Evolutionary conservation across 2,888 invertebrate species (phyloP), one percentile per base, ranked within the genome.

Genomic region (Strigamia transsilvanica): DNA sequence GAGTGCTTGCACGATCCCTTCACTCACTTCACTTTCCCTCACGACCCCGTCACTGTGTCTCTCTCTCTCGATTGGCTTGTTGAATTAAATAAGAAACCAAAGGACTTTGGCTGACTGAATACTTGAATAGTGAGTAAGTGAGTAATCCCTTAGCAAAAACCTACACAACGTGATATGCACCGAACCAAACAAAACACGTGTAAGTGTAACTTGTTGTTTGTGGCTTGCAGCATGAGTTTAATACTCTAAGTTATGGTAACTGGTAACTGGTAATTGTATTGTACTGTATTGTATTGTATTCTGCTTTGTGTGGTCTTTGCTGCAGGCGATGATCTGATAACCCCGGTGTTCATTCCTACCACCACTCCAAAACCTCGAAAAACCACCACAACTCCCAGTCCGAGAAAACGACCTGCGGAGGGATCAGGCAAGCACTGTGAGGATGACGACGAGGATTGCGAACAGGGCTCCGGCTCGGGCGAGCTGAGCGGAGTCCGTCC

Each of bases 341-440:
- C 96, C 0, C 96, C 97, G 0, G 95, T 97, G 0, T 96, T 95
- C 87, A 93, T 95, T 15, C 94, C 95, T 0, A 93, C 95, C 1
- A 93, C 95, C 2, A 93, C 93, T 42, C 90, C 84, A 84, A 82
- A 87, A 86, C 84, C 87, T 86, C 46, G 86, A 86, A 87, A 81
- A 86, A 86, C 83, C 86, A 87, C 84, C 85, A 87, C 83, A 86
- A 87, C 84, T 32, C 79, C 86, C 85, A 82, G 86, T 85, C 87
- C 1, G 88, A 88, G 83, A 88, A 88, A 0, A 89, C 89, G 88
- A 32, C 80, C 66, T 18, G 41, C 81, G 15, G 82, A 82, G 88
- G 0, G 88, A 88, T 87, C 90, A 90, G 82, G 84, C 34, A 85
- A 84, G 18, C 91, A 92, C 0, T 94, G 94, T 86, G 79, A 79